Percentiles rank a stretch among this genome's conserved stretches.
Conservation (phyloP, 1,140 invertebrate genomes). For the Listronotus bonariensis region DNA sequence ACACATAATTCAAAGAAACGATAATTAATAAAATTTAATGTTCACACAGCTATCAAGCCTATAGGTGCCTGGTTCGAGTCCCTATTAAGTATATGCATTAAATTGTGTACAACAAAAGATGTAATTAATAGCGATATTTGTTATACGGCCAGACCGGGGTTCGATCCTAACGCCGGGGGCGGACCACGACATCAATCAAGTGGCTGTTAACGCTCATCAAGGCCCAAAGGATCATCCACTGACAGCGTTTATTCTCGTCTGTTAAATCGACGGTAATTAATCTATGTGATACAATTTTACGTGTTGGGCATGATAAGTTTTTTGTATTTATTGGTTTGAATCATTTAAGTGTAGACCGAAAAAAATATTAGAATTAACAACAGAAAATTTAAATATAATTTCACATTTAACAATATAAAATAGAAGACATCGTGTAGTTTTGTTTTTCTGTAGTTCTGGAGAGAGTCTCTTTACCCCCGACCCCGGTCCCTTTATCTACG, state of each 20-base stretch:
- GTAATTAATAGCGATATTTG: slow-evolving; percentile 50
- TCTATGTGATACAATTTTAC: slow-evolving; percentile 38
- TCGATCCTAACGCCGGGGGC: slow-evolving; percentile 36
- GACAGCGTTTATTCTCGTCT: slow-evolving; percentile 33
- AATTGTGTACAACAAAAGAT: slow-evolving; percentile 42
- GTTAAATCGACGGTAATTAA: slow-evolving; percentile 41
- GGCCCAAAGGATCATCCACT: slow-evolving; percentile 36
- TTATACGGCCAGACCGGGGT: slow-evolving; percentile 30
- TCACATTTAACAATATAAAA: no score
- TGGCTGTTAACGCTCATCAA: slow-evolving; percentile 51
- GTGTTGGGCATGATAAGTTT: slow-evolving; percentile 19
- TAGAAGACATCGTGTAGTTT: no score
- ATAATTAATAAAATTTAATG: slow-evolving; percentile 33
- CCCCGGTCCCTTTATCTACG: no score
- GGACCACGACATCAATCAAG: slow-evolving; percentile 49
- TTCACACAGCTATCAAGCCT: slow-evolving; percentile 6
- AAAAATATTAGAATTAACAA: no score
- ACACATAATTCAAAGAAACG: slow-evolving; percentile 17
- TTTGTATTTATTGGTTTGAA: slow-evolving; percentile 13
- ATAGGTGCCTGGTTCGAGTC: slow-evolving; percentile 15
- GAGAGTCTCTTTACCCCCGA: no score
- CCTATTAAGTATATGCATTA: slow-evolving; percentile 40
- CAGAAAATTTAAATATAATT: no score
- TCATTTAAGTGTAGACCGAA: background rate
- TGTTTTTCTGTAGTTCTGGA: no score